Conservation (phyloP, 1,140 invertebrate species). For the Lepidostoma basale region DNA sequence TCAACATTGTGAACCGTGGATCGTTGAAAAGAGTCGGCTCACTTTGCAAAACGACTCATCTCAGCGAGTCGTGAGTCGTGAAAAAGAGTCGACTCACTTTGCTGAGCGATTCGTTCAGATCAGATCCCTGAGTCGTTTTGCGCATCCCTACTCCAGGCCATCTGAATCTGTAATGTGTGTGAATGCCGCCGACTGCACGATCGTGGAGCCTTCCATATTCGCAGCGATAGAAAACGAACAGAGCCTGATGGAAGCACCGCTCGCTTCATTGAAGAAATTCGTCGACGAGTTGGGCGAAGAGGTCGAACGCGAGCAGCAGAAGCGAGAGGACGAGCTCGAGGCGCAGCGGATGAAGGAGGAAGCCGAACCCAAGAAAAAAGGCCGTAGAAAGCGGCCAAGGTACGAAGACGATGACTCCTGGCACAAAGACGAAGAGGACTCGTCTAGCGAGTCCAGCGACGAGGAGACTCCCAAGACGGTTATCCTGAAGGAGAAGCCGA, state of each 20-base stretch:
- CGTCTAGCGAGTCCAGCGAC: neutral
- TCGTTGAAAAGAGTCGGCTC: too few species aligned
- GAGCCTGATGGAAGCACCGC: conserved; percentile 4
- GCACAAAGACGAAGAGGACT: neutral
- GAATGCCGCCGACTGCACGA: too few species aligned
- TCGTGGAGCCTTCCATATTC: too few species aligned
- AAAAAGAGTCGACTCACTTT: too few species aligned
- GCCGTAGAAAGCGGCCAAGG: neutral
- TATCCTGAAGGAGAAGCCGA: neutral
- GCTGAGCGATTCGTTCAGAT: too few species aligned
- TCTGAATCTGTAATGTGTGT: too few species aligned
- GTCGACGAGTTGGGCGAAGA: conserved; percentile 4
- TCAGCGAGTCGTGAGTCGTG: too few species aligned
- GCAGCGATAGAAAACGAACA: neutral
- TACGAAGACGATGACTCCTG: conserved; percentile 15
- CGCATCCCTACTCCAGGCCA: too few species aligned
- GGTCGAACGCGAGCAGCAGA: neutral
- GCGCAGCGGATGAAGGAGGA: neutral
- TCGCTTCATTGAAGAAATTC: neutral
- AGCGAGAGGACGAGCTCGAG: neutral
- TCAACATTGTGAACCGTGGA: too few species aligned
- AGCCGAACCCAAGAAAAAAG: too few species aligned
- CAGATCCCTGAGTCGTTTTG: too few species aligned
- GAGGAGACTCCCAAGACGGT: neutral
- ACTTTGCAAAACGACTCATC: too few species aligned